Evolutionary conservation across 2,797 vertebrate genomes (phyloP).

Genomic region (Poecilia gillii): DNA sequence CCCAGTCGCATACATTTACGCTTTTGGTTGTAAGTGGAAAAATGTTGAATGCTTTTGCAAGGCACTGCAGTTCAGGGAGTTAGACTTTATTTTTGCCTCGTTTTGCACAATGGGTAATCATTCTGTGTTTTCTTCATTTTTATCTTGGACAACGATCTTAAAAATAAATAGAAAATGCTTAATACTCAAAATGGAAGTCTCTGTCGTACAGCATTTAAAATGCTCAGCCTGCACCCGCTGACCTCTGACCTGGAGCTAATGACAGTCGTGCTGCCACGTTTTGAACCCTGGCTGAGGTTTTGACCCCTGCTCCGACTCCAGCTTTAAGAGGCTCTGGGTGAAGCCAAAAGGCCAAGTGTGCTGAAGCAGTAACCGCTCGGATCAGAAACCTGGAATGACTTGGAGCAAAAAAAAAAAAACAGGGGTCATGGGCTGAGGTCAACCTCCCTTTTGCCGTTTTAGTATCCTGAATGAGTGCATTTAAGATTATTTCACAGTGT

Average conservation of each 20-base stretch:
- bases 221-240: constrained; percentile 50
- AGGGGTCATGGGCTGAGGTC: constrained; percentile 35
- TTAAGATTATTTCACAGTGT: constrained; percentile 79
- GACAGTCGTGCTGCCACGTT: constrained; percentile 38
- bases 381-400: constrained; percentile 46
- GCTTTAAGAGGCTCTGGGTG: constrained; percentile 23
- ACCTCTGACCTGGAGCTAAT: constrained; percentile 63
- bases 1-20: not conserved
- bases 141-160: constrained; percentile 19
- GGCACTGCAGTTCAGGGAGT: not conserved
- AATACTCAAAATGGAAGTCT: not conserved
- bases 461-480: constrained; percentile 69
- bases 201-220: not conserved
- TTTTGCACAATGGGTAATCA: constrained; percentile 20
- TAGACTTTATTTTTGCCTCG: constrained; percentile 45
- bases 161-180: constrained; percentile 54
- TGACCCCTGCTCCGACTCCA: constrained; percentile 34
- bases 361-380: constrained; percentile 34
- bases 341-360: constrained; percentile 39
- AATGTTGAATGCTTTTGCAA: not conserved
- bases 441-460: constrained; percentile 37
- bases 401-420: constrained; percentile 37
- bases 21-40: not conserved
- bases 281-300: constrained; percentile 39
- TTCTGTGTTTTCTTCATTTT: not conserved